Evolutionary conservation across 2,888 invertebrate genomes (phyloP).

Genomic region (Meta bourneti): DNA sequence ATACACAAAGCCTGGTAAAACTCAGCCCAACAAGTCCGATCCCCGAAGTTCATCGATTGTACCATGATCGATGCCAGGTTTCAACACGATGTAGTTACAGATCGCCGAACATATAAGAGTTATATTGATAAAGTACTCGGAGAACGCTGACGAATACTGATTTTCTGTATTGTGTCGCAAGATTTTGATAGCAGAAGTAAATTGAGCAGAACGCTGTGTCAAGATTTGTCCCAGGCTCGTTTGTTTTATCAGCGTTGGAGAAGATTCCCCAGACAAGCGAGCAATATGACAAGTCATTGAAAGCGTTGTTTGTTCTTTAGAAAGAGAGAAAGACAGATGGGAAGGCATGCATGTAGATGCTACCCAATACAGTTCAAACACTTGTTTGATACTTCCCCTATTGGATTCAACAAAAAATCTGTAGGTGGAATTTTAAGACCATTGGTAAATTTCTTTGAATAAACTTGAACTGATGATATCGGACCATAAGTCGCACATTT

Average conservation of each 20-base stretch:
- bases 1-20: not conserved
- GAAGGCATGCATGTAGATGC: no score
- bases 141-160: constrained; percentile 1
- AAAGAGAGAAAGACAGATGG: no score
- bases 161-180: not conserved
- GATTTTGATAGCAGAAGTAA: not conserved
- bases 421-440: no score
- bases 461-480: no score
- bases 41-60: constrained; percentile 18
- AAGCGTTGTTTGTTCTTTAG: no score
- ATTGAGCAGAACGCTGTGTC: constrained; percentile 18
- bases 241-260: not conserved
- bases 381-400: no score
- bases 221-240: constrained; percentile 25
- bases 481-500: no score
- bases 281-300: no score
- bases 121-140: constrained; percentile 16
- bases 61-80: not conserved
- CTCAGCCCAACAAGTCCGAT: not conserved
- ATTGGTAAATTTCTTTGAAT: no score
- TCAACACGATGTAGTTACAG: not conserved
- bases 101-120: constrained; percentile 10
- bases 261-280: not conserved
- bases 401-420: no score
- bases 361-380: no score